Evolutionary conservation across 2,888 invertebrate genomes (phyloP), one percentile per base, ranked within the genome.

Genomic region (Chrysina gloriosa): DNA sequence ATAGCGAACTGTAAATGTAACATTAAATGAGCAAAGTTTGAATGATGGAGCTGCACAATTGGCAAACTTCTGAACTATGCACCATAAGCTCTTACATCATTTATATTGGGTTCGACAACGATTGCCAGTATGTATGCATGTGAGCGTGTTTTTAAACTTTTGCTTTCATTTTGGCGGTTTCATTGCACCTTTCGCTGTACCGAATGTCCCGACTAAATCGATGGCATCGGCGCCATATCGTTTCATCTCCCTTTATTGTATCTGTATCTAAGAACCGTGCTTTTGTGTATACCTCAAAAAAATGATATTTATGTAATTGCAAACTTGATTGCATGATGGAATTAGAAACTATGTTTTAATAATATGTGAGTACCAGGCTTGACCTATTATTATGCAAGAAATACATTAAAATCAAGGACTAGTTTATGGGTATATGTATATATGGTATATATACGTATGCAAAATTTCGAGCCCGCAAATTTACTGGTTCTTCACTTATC

Each of bases 121-220:
- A 1, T 7, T 7, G 36, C 6, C 7, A 7, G 14, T 36, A 9
- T n/a, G n/a, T n/a, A n/a, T 36, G 11, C 36, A 1, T 36, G 42
- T 42, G 14, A 6, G 5, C 42, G 5, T 5, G 42, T 16, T 42
- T 4, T 42, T 19, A 19, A 16, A 42, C 42, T 42, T 42, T 42
- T 42, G 42, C 42, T 42, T 42, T 42, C 42, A 14, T 42, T 42
- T 42, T 42, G 42, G 42, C 42, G 42, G 42, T 42, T 42, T 19
- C 42, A 19, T 42, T 42, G 42, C 42, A 42, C 42, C 42, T 42
- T 42, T 42, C 42, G 42, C 19, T 3, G 16, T 14, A 16, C 16
- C 16, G 7, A 16, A 2, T 3, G 1, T 16, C 42, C 42, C 42
- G 42, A 42, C 42, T 14, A 14, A 42, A 42, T 42, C 42, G 42